phyloP scores from a whole-genome alignment of 1,140 invertebrate genomes.

The Dreissena polymorpha region DNA sequence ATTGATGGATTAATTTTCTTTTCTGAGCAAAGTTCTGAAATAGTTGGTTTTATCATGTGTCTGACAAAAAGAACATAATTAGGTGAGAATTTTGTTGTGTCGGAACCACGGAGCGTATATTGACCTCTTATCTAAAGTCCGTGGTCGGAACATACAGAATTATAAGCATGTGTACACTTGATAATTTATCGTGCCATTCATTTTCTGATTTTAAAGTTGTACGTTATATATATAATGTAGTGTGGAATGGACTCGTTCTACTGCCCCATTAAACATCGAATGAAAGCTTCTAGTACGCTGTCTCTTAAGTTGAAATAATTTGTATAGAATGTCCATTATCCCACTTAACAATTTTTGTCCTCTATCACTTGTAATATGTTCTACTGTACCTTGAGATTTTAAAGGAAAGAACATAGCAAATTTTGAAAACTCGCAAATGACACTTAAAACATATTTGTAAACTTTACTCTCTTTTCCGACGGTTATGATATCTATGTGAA shows the following conservation, averaged over 20 bases:
- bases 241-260: no score
- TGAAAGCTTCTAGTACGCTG: no score
- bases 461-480: neutral
- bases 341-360: neutral
- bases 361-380: neutral
- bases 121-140: no score
- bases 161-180: neutral
- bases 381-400: neutral
- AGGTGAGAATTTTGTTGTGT: neutral
- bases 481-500: neutral
- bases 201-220: neutral
- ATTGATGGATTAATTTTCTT: neutral
- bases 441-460: conserved; percentile 4
- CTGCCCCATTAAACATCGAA: no score
- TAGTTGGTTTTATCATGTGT: neutral
- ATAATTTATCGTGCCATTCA: neutral
- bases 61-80: neutral
- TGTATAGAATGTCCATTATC: neutral
- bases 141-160: neutral
- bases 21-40: neutral
- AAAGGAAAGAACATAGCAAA: neutral
- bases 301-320: no score
- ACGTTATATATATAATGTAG: no score
- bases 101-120: no score
- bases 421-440: neutral